phyloP scores from a whole-genome alignment of 2,888 invertebrate species.

The Erebia epiphron region DNA sequence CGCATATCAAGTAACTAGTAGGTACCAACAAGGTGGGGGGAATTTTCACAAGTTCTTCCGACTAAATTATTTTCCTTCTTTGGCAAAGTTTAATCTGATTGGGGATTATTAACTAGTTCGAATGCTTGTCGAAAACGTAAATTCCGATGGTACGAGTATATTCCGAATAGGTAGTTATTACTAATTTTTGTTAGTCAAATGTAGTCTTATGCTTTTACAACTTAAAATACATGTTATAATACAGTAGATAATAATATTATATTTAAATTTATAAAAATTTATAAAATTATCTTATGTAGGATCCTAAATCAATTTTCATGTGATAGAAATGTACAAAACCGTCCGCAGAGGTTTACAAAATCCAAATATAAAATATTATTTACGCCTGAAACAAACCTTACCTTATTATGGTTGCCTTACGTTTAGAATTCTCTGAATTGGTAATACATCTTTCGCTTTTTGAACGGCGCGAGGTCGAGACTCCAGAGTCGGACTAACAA shows the following conservation, averaged over 20 bases:
- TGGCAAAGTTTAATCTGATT: conserved; percentile 31
- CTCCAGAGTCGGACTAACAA: too few relatives aligned
- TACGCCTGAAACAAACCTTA: conserved; percentile 11
- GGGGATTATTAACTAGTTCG: not conserved
- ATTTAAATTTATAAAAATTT: too few relatives aligned
- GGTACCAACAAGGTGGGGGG: conserved; percentile 26
- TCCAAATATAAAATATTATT: conserved; percentile 17
- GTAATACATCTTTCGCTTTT: too few relatives aligned
- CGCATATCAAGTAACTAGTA: conserved; percentile 38
- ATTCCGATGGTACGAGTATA: too few relatives aligned
- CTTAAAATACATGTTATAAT: too few relatives aligned
- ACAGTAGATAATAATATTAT: too few relatives aligned
- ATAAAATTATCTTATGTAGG: not conserved
- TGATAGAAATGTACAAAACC: conserved; percentile 4
- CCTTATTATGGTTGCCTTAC: not conserved
- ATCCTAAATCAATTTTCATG: conserved; percentile 7
- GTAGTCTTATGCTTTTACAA: too few relatives aligned
- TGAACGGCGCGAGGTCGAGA: too few relatives aligned
- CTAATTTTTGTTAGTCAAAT: too few relatives aligned
- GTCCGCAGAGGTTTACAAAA: conserved; percentile 14
- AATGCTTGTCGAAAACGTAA: not conserved
- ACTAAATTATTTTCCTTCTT: conserved; percentile 32
- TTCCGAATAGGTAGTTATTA: too few relatives aligned
- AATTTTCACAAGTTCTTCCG: conserved; percentile 26
- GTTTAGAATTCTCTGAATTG: not conserved